Evolutionary conservation across 1,140 invertebrate genomes (phyloP).

Genomic region (Musca domestica): DNA sequence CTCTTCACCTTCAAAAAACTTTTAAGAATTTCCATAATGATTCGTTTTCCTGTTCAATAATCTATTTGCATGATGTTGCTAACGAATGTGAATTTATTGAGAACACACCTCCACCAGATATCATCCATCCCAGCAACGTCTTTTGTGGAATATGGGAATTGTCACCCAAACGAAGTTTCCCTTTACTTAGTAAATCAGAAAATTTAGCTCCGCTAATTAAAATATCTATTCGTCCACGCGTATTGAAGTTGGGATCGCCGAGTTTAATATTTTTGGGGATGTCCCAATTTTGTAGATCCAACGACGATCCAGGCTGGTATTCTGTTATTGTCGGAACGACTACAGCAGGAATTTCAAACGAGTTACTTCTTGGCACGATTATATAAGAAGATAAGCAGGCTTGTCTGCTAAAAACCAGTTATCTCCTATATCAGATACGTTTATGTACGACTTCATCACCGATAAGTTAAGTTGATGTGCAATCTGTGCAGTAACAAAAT

Average conservation of each 20-base stretch:
- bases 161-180: not conserved
- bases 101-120: not conserved
- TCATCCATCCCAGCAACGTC: slow-evolving; percentile 21
- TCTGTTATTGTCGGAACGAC: slow-evolving; percentile 6
- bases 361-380: slow-evolving; percentile 8
- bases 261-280: slow-evolving; percentile 13
- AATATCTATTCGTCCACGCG: not conserved
- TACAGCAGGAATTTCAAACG: not conserved
- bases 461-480: slow-evolving; percentile 8
- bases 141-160: slow-evolving; percentile 18
- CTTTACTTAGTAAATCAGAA: not conserved
- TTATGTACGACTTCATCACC: not conserved
- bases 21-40: not conserved
- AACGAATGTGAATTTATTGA: too few relatives aligned
- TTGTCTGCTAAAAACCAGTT: not conserved
- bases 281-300: not conserved
- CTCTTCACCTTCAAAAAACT: slow-evolving; percentile 17
- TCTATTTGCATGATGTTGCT: too few relatives aligned
- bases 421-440: slow-evolving; percentile 4
- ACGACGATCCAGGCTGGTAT: not conserved
- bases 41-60: not conserved
- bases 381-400: not conserved
- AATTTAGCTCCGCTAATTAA: slow-evolving; percentile 8
- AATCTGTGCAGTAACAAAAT: slow-evolving; percentile 12
- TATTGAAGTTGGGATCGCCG: slow-evolving; percentile 15